These are phyloP conservation scores for Tringa solitaria DNA, from an alignment of 2,113 vertebrate genomes.

Conservation along the genomic window DNA sequence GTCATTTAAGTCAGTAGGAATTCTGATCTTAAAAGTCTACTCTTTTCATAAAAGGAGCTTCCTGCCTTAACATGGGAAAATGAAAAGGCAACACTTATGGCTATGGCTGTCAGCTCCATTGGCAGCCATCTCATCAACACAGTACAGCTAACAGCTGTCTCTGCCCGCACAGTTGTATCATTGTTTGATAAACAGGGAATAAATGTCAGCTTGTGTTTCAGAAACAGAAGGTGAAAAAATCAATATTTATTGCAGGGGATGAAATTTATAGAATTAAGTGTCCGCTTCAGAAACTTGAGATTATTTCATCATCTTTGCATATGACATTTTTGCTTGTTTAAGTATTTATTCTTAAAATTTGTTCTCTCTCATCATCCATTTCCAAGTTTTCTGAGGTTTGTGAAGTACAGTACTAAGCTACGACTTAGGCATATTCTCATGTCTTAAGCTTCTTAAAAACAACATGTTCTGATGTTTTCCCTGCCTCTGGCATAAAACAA, in stretches of 20 bases:
- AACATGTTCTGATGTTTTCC: not conserved
- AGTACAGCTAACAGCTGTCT: not conserved
- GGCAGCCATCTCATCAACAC: not conserved
- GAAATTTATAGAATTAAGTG: not conserved
- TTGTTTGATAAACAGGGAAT: not conserved
- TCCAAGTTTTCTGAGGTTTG: not conserved
- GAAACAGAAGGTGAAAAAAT: not conserved
- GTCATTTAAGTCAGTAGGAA: not conserved
- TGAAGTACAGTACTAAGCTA: not conserved
- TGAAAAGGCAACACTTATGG: not conserved
- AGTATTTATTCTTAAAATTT: not conserved
- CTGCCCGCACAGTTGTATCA: not conserved
- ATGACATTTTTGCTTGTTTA: not conserved
- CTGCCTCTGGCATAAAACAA: not conserved
- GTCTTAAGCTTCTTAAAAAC: not conserved
- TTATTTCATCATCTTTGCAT: not conserved
- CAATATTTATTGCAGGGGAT: not conserved
- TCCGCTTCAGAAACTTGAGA: not conserved
- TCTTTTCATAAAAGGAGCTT: not conserved
- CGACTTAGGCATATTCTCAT: not conserved
- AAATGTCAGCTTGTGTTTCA: not conserved
- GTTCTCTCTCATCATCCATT: not conserved
- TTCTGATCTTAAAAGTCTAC: not conserved
- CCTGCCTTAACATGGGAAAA: not conserved
- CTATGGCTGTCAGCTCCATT: not conserved